These are phyloP conservation scores for Karalla daura DNA, from an alignment of 2,797 vertebrate genomes.

Conservation along the genomic window DNA sequence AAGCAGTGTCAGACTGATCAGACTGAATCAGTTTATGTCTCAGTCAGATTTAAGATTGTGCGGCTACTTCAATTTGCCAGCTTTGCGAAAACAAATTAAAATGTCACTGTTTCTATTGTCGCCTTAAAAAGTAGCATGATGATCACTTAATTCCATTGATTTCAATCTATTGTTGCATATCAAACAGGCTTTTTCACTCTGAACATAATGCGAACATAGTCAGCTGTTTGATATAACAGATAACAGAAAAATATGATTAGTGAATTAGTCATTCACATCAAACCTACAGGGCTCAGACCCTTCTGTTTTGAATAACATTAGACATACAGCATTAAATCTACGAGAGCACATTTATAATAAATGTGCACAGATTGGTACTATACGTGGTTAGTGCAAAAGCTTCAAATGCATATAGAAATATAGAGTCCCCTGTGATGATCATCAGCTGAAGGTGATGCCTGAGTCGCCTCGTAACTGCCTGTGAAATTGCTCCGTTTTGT, in stretches of 20 bases:
- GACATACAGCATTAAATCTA: too few relatives aligned
- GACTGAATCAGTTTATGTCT: neutral
- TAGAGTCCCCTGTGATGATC: conserved; percentile 3
- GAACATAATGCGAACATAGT: neutral
- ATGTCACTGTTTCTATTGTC: too few relatives aligned
- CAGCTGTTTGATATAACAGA: neutral
- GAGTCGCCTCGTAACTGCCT: conserved; percentile 41
- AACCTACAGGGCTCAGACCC: too few relatives aligned
- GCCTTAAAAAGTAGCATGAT: neutral
- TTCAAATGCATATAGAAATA: neutral
- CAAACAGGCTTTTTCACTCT: neutral
- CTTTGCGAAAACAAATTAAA: too few relatives aligned
- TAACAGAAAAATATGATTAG: neutral
- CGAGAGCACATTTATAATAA: too few relatives aligned
- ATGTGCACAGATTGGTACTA: neutral
- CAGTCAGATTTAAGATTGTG: neutral
- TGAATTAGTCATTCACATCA: too few relatives aligned
- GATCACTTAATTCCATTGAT: neutral
- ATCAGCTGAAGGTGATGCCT: conserved; percentile 21
- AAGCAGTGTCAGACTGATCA: too few relatives aligned
- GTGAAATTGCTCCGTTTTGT: conserved; percentile 22
- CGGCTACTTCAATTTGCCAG: neutral
- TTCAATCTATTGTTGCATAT: neutral
- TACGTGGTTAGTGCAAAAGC: neutral
- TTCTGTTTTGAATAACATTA: too few relatives aligned